phyloP scores from a whole-genome alignment of 53 echinoderm and acorn worm species.

The Pentamera pediparva region DNA sequence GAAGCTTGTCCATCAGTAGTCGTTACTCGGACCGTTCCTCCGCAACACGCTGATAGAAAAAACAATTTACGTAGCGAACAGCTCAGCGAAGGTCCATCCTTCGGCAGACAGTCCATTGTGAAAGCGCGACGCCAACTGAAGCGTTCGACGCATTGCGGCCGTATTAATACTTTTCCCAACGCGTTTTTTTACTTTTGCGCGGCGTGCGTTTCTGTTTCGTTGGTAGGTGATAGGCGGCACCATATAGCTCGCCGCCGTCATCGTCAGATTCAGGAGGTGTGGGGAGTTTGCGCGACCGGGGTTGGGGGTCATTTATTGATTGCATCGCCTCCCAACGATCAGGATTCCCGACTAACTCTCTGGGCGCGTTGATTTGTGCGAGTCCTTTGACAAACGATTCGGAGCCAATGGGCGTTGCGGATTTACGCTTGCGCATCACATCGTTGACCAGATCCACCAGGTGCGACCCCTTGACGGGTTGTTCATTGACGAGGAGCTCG shows the following conservation, averaged over 20 bases:
- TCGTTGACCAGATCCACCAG: neutral
- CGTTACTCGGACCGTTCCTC: constrained; percentile 27
- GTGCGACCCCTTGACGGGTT: neutral
- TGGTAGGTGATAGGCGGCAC: constrained; percentile 17
- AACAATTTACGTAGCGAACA: neutral
- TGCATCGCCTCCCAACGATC: constrained; percentile 33
- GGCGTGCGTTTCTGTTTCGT: neutral
- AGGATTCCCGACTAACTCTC: constrained; percentile 43
- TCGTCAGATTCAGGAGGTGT: too few relatives aligned
- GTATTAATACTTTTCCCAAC: neutral
- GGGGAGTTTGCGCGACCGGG: too few relatives aligned
- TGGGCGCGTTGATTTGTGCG: constrained; percentile 25
- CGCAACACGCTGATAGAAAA: constrained; percentile 35
- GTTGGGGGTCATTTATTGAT: too few relatives aligned
- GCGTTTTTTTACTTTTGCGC: neutral
- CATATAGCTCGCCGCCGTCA: constrained; percentile 6
- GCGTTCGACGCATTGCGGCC: too few relatives aligned
- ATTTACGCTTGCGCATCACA: too few relatives aligned
- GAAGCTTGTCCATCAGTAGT: constrained; percentile 29
- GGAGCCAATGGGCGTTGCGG: too few relatives aligned
- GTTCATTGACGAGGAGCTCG: neutral
- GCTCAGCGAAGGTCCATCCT: too few relatives aligned
- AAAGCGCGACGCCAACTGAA: too few relatives aligned
- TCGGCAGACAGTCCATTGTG: too few relatives aligned
- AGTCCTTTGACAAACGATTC: constrained; percentile 26